Percentiles rank a stretch among this genome's conserved stretches.
phyloP scores from a whole-genome alignment of 2,888 invertebrate genomes.

The Brenthis daphne region DNA sequence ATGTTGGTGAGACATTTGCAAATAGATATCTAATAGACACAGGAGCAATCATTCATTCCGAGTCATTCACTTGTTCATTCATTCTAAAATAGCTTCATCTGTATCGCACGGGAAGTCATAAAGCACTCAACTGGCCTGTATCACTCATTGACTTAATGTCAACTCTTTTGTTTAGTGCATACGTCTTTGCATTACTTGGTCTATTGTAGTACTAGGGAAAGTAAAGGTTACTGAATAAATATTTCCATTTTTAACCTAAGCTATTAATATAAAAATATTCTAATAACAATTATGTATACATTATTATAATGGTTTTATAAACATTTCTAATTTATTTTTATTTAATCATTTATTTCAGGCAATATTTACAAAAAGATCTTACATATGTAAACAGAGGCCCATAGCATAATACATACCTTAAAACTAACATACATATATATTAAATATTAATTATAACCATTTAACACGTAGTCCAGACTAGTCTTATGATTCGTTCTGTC shows the following conservation, averaged over 20 bases:
- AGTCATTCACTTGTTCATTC: conserved; percentile 66
- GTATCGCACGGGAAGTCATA: conserved; percentile 64
- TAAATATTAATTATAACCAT: no score
- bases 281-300: no score
- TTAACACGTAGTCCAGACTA: no score
- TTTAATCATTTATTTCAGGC: no score
- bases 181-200: conserved; percentile 25
- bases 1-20: conserved; percentile 5
- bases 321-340: no score
- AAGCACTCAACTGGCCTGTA: conserved; percentile 65
- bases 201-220: not conserved
- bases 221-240: conserved; percentile 3
- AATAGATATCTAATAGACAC: conserved; percentile 25
- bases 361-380: no score
- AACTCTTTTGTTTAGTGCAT: conserved; percentile 56
- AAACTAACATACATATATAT: no score
- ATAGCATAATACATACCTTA: no score
- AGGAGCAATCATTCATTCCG: conserved; percentile 57
- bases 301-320: no score
- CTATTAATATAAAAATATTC: no score
- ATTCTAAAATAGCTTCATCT: conserved; percentile 70
- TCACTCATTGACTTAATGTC: conserved; percentile 60
- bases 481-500: not conserved
- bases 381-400: no score
- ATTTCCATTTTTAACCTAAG: not conserved